Evolutionary conservation across 23 tunicate genomes (phyloP), one percentile per base, ranked within the genome.

Genomic region (Halocynthia roretzi): DNA sequence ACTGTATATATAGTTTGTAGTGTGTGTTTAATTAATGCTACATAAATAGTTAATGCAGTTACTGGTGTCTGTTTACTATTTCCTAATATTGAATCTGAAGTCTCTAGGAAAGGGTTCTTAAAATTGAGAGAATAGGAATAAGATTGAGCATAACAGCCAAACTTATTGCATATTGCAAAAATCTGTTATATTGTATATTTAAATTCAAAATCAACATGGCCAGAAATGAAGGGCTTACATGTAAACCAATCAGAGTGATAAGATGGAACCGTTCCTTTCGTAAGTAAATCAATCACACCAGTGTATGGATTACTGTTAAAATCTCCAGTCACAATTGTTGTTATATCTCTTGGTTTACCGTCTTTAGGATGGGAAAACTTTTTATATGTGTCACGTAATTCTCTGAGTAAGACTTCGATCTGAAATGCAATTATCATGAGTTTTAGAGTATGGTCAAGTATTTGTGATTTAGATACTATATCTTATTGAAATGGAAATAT

Each of bases 191-290:
- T 31, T 31, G 44, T 31, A 31, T 31, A 31, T 31, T 31, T 4
- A 31, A 31, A 31, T 31, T 31, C 44, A 31, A 31, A 31, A 31
- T 31, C 4, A 31, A 71, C 14, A 50, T 71, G 15, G 62, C 15
- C 14, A 50, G 15, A 71, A 77, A 17, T 11, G 2, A 67, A 48
- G n/a, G 5, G 67, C 85, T 80, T 5, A 90, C 98, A 83, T 72
- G 92, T 77, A 82, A 66, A 92, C 88, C 88, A 92, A 83, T 92
- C 99, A 18, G 91, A 75, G 78, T 96, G 96, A 62, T 85, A 85
- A 6, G 83, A 49, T 15, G 84, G 83, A 6, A 96, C 68, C 18
- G 62, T 63, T 57, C 85, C 96, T 22, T 60, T 75, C 4, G 55
- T 61, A 12, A 96, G 65, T 31, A 82, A 71, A 31, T 91, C 85